phyloP scores from a whole-genome alignment of 1,140 invertebrate genomes.

The Micrasema minimum region DNA sequence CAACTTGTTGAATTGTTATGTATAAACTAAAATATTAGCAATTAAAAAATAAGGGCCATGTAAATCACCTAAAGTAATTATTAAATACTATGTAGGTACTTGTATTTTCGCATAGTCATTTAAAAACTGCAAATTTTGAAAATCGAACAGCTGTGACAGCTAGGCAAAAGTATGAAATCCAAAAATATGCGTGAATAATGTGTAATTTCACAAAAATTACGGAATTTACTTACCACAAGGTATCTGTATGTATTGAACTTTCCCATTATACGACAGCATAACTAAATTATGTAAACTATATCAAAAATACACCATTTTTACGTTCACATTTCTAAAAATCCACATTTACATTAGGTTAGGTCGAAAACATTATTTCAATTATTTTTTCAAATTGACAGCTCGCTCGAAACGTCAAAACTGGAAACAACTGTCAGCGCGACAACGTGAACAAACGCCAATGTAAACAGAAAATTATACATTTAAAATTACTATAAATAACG shows the following conservation, averaged over 20 bases:
- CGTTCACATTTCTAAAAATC: neutral
- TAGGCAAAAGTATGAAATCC: neutral
- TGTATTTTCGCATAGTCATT: too few species aligned
- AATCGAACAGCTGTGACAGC: neutral
- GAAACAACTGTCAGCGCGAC: too few species aligned
- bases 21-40: too few species aligned
- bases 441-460: too few species aligned
- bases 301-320: conserved; percentile 17
- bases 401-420: neutral
- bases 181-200: too few species aligned
- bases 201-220: neutral
- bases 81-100: too few species aligned
- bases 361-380: neutral
- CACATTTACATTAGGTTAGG: conserved; percentile 25
- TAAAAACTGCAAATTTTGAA: neutral
- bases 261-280: conserved; percentile 59
- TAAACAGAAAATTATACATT: too few species aligned
- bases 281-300: conserved; percentile 17
- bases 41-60: too few species aligned
- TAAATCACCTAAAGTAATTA: too few species aligned
- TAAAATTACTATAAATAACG: too few species aligned
- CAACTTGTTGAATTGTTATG: too few species aligned
- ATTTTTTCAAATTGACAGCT: conserved; percentile 22
- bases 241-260: conserved; percentile 67
- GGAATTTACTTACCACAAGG: conserved; percentile 60